phyloP scores from a whole-genome alignment of 2,113 vertebrate genomes.

The Psephotus haematonotus region DNA sequence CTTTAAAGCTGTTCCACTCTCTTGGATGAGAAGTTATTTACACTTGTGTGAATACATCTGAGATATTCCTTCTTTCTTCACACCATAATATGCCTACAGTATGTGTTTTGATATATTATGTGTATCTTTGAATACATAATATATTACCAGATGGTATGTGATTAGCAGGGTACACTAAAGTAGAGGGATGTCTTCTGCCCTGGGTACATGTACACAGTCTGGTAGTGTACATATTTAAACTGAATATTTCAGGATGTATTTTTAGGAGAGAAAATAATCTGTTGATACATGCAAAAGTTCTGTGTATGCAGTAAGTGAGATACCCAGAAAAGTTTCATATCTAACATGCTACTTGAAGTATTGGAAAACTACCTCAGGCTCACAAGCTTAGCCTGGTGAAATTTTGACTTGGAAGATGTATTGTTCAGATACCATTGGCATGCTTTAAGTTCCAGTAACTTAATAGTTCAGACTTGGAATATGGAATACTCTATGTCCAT shows the following conservation, averaged over 20 bases:
- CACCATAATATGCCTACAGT: constrained; percentile 42
- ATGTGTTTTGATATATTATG: constrained; percentile 62
- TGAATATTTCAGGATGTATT: constrained; percentile 25
- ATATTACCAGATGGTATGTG: constrained; percentile 53
- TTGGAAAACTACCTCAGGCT: neutral
- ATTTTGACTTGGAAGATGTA: neutral
- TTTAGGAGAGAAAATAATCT: constrained; percentile 44
- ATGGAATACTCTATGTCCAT: neutral
- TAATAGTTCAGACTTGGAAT: neutral
- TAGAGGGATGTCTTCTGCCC: constrained; percentile 46
- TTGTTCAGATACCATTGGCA: neutral
- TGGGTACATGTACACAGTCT: constrained; percentile 49
- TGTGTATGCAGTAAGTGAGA: neutral
- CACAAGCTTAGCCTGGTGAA: neutral
- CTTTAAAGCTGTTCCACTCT: constrained; percentile 56
- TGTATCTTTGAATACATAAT: constrained; percentile 64
- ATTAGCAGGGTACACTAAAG: constrained; percentile 51
- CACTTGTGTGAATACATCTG: constrained; percentile 52
- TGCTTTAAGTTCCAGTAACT: neutral
- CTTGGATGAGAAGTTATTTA: constrained; percentile 65
- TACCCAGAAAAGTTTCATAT: neutral
- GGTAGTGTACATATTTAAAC: constrained; percentile 15
- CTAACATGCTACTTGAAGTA: neutral
- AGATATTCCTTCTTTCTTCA: constrained; percentile 36
- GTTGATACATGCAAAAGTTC: neutral